Base-by-base conservation (phyloP, 2,888 invertebrate species). In the Thymelicus acteon region DNA sequence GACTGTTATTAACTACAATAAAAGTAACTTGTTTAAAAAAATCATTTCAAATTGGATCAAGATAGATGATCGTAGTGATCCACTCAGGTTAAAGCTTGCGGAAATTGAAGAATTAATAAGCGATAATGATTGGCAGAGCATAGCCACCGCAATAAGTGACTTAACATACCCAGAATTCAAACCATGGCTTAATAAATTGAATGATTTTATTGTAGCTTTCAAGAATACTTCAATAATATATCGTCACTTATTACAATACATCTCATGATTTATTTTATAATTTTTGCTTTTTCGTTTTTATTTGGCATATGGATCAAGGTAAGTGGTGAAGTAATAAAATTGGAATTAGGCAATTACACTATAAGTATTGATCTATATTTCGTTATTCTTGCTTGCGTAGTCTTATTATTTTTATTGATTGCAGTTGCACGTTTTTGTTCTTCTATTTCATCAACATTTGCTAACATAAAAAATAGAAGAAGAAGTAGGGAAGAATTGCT, bases 1-100 rank as follows among this genome's bases (percentile, higher is more conserved):
- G 54, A 54, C 54, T 54, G 54, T 54, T 54, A 54, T 54, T 54
- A 54, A 54, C 54, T 54, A 54, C 54, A 54, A 54, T 54, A 54
- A 54, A 54, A 54, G 54, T 54, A 54, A 54, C 54, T 54, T 54
- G 54, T 54, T 54, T 54, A 54, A 54, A 54, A 54, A 54, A 54
- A 54, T 54, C 54, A 54, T 54, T 54, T 54, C 54, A 54, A 54
- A 54, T 54, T 54, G 54, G 54, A 54, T 54, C 54, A 54, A 54
- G 54, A 54, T 54, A 54, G 54, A 54, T 54, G 54, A 54, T 54
- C 54, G 54, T 54, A 54, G 54, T 54, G 54, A 54, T 54, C 54
- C 54, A 54, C 54, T 54, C 54, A 54, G 54, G 54, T 54, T 54
- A 54, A 54, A 54, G 54, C 54, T 54, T 54, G 54, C 54, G 54